Evolutionary conservation across 2,888 invertebrate genomes (phyloP), one percentile per base, ranked within the genome.

Genomic region (Drosophila falleni): DNA sequence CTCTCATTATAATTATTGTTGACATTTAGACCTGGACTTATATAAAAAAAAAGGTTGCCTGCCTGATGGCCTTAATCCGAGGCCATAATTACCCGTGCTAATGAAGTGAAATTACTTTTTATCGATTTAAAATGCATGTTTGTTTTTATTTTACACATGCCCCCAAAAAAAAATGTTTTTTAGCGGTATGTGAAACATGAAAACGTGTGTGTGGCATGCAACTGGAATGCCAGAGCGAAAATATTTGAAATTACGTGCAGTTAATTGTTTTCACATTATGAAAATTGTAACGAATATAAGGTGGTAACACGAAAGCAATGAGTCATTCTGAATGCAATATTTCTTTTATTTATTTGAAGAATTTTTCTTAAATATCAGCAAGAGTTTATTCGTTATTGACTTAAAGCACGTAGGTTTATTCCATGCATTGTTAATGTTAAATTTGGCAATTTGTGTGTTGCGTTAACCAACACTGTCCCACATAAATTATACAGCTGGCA

Each of bases 1-100:
- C 37, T 26, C 37, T 74, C 77, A 73, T 82, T 74, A 82, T 74
- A 87, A 87, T 87, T 87, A 74, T 78, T 87, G 79, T 85, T 82
- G 83, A 87, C 88, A 86, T 84, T 85, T 86, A 59, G 74, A 72
- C 58, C 58, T 50, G 47, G 49, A 26, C 65, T 65, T 68, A 51
- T 64, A 71, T n/a, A 60, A 54, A 1, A 39, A 42, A 56, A 50
- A 8, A 16, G 15, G 44, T 13, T 42, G 11, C 9, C 19, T 35
- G 23, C 31, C 16, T 15, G 19, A n/a, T 15, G 39, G 64, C 71
- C 64, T 71, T 79, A 84, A 80, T 81, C 70, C 67, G 67, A 16
- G 42, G 62, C 69, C 79, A 69, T 82, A 82, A 82, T 87, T 80
- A 80, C 74, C 70, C 71, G 50, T 87, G 76, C 85, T 80, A 85